Evolutionary conservation across 2,113 vertebrate genomes (phyloP).

Genomic region (Silurus meridionalis): DNA sequence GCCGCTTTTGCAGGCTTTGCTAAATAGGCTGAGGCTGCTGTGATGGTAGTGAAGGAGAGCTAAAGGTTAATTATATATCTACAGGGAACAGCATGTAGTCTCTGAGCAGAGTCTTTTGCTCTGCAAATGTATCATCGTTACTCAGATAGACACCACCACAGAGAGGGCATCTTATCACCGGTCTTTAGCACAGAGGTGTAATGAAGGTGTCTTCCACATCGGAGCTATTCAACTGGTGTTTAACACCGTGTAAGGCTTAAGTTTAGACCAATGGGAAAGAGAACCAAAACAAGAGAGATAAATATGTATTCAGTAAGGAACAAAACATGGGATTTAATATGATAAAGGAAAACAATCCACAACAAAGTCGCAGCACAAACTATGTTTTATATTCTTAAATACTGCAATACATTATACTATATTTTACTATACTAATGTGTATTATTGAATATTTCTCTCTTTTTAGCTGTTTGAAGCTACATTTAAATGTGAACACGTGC

Average conservation of each 20-base stretch:
- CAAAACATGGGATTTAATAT: neutral
- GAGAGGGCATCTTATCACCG: slow-evolving; percentile 15
- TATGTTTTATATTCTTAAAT: neutral
- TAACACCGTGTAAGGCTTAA: neutral
- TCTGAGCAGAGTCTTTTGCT: slow-evolving; percentile 39
- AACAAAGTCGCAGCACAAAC: neutral
- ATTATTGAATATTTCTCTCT: neutral
- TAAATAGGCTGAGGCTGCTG: slow-evolving; percentile 27
- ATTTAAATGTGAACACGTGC: neutral
- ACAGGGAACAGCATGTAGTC: slow-evolving; percentile 47
- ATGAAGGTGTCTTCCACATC: slow-evolving; percentile 35
- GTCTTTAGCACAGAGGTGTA: slow-evolving; percentile 42
- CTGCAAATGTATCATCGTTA: slow-evolving; percentile 31
- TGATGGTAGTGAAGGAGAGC: slow-evolving; percentile 59
- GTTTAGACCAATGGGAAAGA: neutral
- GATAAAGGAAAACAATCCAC: neutral
- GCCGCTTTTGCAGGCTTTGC: neutral
- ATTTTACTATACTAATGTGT: too few relatives aligned
- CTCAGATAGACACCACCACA: slow-evolving; percentile 38
- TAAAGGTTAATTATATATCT: slow-evolving; percentile 68
- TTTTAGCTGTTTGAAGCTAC: neutral
- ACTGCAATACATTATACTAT: neutral
- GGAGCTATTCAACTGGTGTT: neutral
- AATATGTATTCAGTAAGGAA: neutral
- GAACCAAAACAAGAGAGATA: neutral